Evolutionary conservation across 2,888 invertebrate genomes (phyloP).

Genomic region (Drosophila robusta): DNA sequence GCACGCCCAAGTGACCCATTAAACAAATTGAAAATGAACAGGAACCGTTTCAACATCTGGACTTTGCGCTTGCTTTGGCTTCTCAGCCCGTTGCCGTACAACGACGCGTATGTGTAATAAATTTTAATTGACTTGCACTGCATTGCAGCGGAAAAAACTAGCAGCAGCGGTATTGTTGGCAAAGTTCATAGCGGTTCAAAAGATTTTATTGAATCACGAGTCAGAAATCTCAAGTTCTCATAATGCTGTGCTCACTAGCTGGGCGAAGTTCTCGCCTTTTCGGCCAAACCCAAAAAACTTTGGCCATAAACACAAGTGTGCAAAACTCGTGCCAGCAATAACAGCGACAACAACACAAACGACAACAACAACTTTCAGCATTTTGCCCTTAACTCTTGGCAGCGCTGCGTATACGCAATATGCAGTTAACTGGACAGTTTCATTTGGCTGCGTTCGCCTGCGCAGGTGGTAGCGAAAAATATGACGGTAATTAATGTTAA

Average conservation of each 20-base stretch:
- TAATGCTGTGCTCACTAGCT: conserved; percentile 25
- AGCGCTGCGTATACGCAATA: conserved; percentile 69
- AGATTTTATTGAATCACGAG: conserved; percentile 55
- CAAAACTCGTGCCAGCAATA: conserved; percentile 45
- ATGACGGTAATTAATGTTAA: conserved; percentile 79
- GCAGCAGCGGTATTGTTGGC: conserved; percentile 32
- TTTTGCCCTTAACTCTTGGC: conserved; percentile 31
- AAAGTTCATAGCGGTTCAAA: conserved; percentile 54
- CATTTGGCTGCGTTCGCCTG: conserved; percentile 36
- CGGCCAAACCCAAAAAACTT: conserved; percentile 56
- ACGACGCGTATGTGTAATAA: conserved; percentile 75
- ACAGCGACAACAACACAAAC: conserved; percentile 17
- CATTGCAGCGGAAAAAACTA: conserved; percentile 52
- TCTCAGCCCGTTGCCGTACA: conserved; percentile 20
- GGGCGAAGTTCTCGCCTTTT: conserved; percentile 31
- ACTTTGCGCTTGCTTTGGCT: conserved; percentile 11
- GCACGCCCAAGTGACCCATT: conserved; percentile 76
- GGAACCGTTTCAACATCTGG: conserved; percentile 26
- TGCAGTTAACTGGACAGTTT: conserved; percentile 76
- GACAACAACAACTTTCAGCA: conserved; percentile 28
- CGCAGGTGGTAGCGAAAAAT: conserved; percentile 72
- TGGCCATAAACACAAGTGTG: conserved; percentile 66
- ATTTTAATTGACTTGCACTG: conserved; percentile 76
- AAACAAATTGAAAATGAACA: conserved; percentile 77
- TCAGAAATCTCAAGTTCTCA: conserved; percentile 59